phyloP scores from a whole-genome alignment of 1,140 invertebrate species.

The Drosophila albomicans region DNA sequence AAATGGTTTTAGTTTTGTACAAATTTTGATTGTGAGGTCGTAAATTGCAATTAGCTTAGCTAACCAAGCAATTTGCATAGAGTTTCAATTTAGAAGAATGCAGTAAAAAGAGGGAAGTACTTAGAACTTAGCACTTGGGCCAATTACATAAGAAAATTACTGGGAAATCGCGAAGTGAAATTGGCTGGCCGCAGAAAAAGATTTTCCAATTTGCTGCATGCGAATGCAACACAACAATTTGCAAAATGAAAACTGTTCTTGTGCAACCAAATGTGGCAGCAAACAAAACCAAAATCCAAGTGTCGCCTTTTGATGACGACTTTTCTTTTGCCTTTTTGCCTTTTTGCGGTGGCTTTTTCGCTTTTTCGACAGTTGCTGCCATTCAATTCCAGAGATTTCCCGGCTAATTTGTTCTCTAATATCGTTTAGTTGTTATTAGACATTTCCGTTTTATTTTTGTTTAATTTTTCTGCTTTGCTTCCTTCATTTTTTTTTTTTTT shows the following conservation, averaged over 20 bases:
- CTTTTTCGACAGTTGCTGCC: conserved; percentile 40
- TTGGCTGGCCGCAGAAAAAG: conserved; percentile 40
- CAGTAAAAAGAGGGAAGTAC: conserved; percentile 2
- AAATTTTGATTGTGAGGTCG: conserved; percentile 17
- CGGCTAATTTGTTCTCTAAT: conserved; percentile 71
- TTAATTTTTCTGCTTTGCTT: conserved; percentile 33
- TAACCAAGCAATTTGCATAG: conserved; percentile 51
- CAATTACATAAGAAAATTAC: conserved; percentile 28
- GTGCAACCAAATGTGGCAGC: conserved; percentile 24
- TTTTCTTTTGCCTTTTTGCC: conserved; percentile 17
- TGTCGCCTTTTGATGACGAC: conserved; percentile 29
- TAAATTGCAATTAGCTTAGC: conserved; percentile 43
- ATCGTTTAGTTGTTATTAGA: conserved; percentile 81
- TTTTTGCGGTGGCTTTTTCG: conserved; percentile 20
- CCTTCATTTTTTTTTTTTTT: not conserved
- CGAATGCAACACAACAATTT: conserved; percentile 55
- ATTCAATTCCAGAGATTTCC: conserved; percentile 50
- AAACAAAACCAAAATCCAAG: conserved; percentile 25
- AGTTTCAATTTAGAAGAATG: conserved; percentile 59
- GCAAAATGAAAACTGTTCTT: conserved; percentile 56
- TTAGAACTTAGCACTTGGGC: conserved; percentile 46
- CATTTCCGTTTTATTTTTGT: conserved; percentile 46
- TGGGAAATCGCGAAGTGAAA: conserved; percentile 25
- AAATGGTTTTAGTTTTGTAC: conserved; percentile 21
- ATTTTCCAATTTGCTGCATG: conserved; percentile 31